Percentiles rank a stretch among this genome's conserved stretches.
phyloP scores from a whole-genome alignment of 2,888 invertebrate genomes.

The Orgyia antiqua region DNA sequence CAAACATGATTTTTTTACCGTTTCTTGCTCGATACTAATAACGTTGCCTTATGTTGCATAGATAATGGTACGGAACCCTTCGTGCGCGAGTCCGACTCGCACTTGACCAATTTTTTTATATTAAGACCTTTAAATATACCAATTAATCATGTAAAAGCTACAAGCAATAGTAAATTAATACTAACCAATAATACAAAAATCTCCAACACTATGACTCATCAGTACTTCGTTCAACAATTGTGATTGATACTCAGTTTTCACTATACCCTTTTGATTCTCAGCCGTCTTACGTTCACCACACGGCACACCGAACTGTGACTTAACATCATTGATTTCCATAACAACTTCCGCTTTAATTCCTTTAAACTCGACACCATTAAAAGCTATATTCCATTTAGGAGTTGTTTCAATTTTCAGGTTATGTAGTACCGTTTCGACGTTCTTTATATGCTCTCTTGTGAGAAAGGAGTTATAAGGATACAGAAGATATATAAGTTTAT shows the following conservation, averaged over 20 bases:
- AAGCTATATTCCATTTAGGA: constrained; percentile 38
- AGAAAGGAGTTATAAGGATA: constrained; percentile 92
- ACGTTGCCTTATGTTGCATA: no score
- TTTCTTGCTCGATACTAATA: no score
- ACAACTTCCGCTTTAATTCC: constrained; percentile 55
- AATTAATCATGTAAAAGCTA: no score
- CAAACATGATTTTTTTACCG: no score
- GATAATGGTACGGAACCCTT: no score
- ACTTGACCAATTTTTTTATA: no score
- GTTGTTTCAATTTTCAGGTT: constrained; percentile 74
- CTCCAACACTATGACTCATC: constrained; percentile 86
- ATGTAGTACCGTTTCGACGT: constrained; percentile 83
- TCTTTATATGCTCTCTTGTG: constrained; percentile 84
- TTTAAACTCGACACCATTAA: constrained; percentile 40
- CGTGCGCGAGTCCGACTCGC: no score
- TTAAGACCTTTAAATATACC: no score
- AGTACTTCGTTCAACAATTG: constrained; percentile 86
- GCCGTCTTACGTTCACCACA: constrained; percentile 47
- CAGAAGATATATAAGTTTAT: constrained; percentile 84
- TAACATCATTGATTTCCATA: constrained; percentile 55
- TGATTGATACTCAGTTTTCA: constrained; percentile 89
- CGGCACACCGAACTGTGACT: constrained; percentile 59
- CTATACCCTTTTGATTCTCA: constrained; percentile 41
- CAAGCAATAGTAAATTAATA: constrained; percentile 6
- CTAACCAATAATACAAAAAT: constrained; percentile 89